Base-by-base conservation (phyloP, 1,140 invertebrate species). In the Teleogryllus occipitalis region DNA sequence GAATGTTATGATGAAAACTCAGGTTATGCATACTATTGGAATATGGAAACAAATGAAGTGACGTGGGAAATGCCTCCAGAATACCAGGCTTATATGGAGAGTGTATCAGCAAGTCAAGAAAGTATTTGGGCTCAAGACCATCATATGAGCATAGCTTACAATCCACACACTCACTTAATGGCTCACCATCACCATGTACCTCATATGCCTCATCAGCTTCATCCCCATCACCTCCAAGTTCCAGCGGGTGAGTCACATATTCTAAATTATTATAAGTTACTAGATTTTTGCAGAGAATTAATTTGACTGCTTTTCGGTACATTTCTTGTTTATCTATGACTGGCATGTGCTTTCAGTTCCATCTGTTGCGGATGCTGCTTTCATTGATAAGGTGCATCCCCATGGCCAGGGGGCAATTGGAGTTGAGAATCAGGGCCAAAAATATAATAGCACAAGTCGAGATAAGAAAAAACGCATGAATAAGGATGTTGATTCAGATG, bases 21-120 rank as follows among this genome's bases (percentile, higher is more conserved):
- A 8, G 91, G 92, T 46, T 93, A 90, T 85, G 88, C 89, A 18
- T 94, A 94, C 84, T 94, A 92, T 83, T 94, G 93, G 93, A 92
- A 93, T 83, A 88, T 87, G 14, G 86, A 89, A 78, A 93, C 91
- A 2, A 92, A 93, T 84, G 89, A 91, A 83, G 92, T 93, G 5
- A 92, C 91, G 12, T 94, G 92, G 92, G 91, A 92, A 80, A 89
- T 90, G 79, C 92, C 93, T 27, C 81, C 85, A 8, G 91, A 91
- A 82, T 87, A 89, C 77, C 87, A 79, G 22, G 78, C 47, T 8
- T 79, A 79, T 49, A 75, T 75, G 46, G 78, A 49, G n/a, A 77
- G 76, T 54, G 8, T 48, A 7, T 22, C 76, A n/a, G 10, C 76
- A 48, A 48, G n/a, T n/a, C 76, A 77, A 49, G 76, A 47, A 22